phyloP scores from a whole-genome alignment of 2,113 vertebrate species.

The Drymodes brunneopygia region DNA sequence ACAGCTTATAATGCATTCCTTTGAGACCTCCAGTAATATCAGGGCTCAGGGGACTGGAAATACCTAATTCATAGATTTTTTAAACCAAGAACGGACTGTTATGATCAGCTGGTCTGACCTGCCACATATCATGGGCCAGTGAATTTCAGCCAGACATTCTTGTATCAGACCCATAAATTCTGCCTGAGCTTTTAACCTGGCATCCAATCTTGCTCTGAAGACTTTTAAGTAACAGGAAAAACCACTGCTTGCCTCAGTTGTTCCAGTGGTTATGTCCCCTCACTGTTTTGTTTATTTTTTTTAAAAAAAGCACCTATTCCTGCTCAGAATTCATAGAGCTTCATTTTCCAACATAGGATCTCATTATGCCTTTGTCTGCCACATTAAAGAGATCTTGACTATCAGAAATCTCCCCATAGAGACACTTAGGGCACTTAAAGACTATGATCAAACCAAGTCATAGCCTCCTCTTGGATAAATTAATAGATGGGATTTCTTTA shows the following conservation, averaged over 20 bases:
- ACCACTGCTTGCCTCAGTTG: conserved; percentile 2
- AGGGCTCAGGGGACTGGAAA: conserved; percentile 9
- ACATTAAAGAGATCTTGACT: conserved; percentile 60
- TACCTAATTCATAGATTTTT: conserved; percentile 34
- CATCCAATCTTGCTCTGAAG: conserved; percentile 39
- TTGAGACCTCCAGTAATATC: conserved; percentile 13
- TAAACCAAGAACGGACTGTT: background rate
- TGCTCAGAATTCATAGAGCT: conserved; percentile 21
- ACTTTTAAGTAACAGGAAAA: conserved; percentile 35
- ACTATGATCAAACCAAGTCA: conserved; percentile 60
- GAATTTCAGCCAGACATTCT: conserved; percentile 53
- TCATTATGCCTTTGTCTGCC: conserved; percentile 67
- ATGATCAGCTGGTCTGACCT: conserved; percentile 46
- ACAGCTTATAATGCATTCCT: conserved; percentile 4
- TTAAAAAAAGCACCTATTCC: background rate
- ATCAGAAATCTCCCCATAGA: conserved; percentile 66
- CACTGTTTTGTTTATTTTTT: background rate
- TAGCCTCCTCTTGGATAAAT: conserved; percentile 58
- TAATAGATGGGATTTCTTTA: conserved; percentile 55
- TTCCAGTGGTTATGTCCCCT: background rate
- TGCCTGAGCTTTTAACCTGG: conserved; percentile 41
- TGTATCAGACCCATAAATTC: conserved; percentile 50
- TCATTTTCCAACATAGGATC: conserved; percentile 40
- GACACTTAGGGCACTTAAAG: conserved; percentile 63
- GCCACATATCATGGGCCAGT: conserved; percentile 39